A percentile compares a stretch with the other conserved stretches of the same genome.
Conservation (phyloP, 1,140 invertebrate species). For the Trialeurodes vaporariorum region DNA sequence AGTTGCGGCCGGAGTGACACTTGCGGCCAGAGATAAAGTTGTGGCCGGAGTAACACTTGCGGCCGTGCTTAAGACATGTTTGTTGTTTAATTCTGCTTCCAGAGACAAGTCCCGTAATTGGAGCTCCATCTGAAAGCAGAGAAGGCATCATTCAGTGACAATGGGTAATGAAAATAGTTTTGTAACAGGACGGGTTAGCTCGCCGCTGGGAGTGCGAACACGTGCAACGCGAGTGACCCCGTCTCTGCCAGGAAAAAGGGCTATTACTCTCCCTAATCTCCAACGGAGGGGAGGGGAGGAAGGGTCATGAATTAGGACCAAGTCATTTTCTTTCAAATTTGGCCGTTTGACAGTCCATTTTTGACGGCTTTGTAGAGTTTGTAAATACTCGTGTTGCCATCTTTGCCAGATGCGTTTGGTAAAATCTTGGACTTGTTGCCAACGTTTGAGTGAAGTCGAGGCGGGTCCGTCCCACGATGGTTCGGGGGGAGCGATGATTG, state of each 20-base stretch:
- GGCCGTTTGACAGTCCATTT: conserved; percentile 22
- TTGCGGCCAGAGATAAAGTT: too few relatives aligned
- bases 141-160: too few relatives aligned
- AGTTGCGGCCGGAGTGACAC: too few relatives aligned
- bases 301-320: conserved; percentile 11
- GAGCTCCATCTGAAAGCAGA: too few relatives aligned
- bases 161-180: conserved; percentile 13
- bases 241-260: conserved; percentile 23
- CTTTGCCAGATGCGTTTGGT: conserved; percentile 29
- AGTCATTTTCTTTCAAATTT: conserved; percentile 9
- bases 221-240: too few relatives aligned
- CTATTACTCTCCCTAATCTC: conserved; percentile 19
- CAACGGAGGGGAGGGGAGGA: background rate
- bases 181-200: conserved; percentile 13
- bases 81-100: too few relatives aligned
- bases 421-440: conserved; percentile 22
- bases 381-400: conserved; percentile 30
- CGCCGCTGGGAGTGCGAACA: conserved; percentile 30
- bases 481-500: conserved; percentile 20
- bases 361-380: conserved; percentile 23
- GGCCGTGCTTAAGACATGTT: too few relatives aligned
- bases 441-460: conserved; percentile 22
- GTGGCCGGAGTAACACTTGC: too few relatives aligned
- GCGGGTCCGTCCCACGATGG: background rate
- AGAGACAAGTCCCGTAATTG: too few relatives aligned